Conservation (phyloP, 2,797 vertebrate genomes). For the Leontopithecus rosalia region DNA sequence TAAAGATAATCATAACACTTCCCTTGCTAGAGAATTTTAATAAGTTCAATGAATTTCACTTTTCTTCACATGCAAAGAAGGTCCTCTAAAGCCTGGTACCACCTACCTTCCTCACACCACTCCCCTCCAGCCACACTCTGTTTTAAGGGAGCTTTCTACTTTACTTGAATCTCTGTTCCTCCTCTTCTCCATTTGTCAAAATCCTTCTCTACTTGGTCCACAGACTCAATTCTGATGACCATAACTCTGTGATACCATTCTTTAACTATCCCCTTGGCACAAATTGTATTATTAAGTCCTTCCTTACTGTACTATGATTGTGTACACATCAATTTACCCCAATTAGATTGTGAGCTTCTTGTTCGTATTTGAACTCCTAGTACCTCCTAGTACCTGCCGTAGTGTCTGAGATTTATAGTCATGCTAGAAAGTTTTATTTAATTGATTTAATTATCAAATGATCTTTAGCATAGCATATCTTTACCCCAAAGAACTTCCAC, state of each 20-base stretch:
- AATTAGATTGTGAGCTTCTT: neutral
- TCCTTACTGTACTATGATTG: neutral
- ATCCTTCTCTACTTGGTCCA: neutral
- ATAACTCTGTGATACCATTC: neutral
- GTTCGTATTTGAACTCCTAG: neutral
- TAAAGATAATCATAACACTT: neutral
- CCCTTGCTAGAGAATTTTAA: neutral
- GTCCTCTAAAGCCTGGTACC: neutral
- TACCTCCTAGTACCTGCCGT: neutral
- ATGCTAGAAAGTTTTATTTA: neutral
- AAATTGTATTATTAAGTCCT: neutral
- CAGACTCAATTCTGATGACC: neutral
- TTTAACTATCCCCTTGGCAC: neutral
- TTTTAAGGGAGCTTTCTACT: neutral
- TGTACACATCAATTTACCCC: neutral
- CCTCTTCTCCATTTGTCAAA: neutral
- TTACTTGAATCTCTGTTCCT: neutral
- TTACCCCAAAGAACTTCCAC: neutral
- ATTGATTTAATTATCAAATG: neutral
- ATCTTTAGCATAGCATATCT: neutral
- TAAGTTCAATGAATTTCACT: neutral
- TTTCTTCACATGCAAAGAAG: neutral
- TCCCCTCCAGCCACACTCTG: neutral
- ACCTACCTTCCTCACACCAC: neutral
- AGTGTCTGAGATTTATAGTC: neutral